phyloP scores from a whole-genome alignment of 1,140 invertebrate species.

The Drosophila seguyi region DNA sequence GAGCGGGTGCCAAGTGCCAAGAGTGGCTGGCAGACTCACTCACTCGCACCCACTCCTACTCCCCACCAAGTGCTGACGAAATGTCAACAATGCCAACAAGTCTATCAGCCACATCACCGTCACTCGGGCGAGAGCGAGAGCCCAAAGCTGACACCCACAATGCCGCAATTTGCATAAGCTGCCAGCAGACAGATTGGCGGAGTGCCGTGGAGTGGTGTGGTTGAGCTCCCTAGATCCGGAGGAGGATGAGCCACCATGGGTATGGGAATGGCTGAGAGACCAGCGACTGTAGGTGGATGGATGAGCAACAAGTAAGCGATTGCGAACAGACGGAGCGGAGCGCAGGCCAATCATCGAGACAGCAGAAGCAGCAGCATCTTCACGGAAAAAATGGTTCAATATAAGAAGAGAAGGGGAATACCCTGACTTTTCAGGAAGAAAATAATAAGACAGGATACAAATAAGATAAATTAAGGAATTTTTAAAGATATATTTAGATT shows the following conservation, averaged over 20 bases:
- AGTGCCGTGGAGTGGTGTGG: background rate
- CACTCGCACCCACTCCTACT: constrained; percentile 40
- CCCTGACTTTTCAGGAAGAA: background rate
- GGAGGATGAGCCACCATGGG: constrained; percentile 30
- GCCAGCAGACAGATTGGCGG: constrained; percentile 58
- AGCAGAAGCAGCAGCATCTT: constrained; percentile 61
- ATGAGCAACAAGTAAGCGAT: constrained; percentile 73
- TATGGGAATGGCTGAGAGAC: background rate
- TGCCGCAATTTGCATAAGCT: constrained; percentile 81
- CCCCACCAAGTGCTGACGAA: constrained; percentile 63
- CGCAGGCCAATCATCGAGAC: constrained; percentile 53
- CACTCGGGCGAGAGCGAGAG: constrained; percentile 38
- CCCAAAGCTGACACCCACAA: constrained; percentile 73
- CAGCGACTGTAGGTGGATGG: constrained; percentile 22
- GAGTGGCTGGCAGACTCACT: constrained; percentile 47
- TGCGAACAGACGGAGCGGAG: constrained; percentile 25
- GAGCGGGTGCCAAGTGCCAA: constrained; percentile 36
- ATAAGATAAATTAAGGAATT: background rate
- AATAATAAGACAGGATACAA: too few species aligned
- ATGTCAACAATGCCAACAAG: constrained; percentile 81
- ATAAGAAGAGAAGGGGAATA: constrained; percentile 8
- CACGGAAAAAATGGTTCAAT: constrained; percentile 13
- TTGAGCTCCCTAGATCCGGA: constrained; percentile 3
- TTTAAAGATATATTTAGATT: background rate
- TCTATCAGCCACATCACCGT: constrained; percentile 66